These are phyloP conservation scores for Damaliscus lunatus DNA, from an alignment of 2,113 vertebrate genomes.

Conservation along the genomic window DNA sequence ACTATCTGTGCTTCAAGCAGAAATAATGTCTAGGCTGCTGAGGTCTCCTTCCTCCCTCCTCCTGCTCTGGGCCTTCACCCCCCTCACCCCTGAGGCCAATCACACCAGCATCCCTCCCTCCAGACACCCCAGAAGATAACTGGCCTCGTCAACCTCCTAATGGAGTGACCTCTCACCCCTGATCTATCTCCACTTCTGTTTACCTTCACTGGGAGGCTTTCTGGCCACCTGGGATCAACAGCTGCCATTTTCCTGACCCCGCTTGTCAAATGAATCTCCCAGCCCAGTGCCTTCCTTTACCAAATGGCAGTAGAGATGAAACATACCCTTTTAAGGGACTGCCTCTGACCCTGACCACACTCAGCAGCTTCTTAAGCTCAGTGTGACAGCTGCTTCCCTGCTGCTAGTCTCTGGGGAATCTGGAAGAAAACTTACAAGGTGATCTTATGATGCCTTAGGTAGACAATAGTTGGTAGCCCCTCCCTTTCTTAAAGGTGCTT, in stretches of 20 bases:
- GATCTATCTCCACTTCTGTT: neutral
- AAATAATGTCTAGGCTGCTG: neutral
- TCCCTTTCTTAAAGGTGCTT: neutral
- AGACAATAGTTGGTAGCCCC: neutral
- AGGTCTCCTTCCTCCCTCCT: neutral
- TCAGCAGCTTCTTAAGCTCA: neutral
- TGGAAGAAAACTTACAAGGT: neutral
- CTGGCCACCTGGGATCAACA: neutral
- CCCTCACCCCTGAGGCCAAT: neutral
- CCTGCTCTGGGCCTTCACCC: neutral
- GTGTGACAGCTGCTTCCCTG: neutral
- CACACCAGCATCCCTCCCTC: neutral
- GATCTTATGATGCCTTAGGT: neutral
- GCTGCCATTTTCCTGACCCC: neutral
- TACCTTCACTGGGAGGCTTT: neutral
- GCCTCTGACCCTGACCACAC: neutral
- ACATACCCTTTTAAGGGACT: neutral
- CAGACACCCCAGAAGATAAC: neutral
- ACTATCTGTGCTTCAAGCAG: neutral
- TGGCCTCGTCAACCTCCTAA: neutral
- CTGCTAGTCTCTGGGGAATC: neutral
- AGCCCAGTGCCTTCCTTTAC: neutral
- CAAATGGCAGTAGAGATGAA: neutral
- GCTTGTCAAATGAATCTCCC: constrained; percentile 17
- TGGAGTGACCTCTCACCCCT: neutral